Base-by-base conservation (phyloP, 2,797 vertebrate species). In the Dryobates pubescens region DNA sequence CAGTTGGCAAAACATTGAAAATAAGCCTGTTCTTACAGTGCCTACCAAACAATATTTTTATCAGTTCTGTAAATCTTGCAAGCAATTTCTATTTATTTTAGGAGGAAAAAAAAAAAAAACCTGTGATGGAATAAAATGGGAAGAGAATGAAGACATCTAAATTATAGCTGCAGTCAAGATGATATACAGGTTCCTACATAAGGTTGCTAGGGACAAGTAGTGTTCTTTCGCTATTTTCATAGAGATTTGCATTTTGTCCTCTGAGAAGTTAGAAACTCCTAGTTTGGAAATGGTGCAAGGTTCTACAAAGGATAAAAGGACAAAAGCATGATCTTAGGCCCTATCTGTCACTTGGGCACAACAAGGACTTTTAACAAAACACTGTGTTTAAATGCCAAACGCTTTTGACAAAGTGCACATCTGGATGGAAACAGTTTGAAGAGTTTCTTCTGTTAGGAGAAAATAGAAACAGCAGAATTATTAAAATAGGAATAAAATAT, bases 401-500 rank as follows among this genome's bases (percentile, higher is more conserved):
- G 32, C 16, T 65, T 74, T 32, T 59, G 53, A 49, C 38, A 36
- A 71, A 61, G 70, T 70, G 11, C 22, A 79, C 70, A 49, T 72
- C 43, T 61, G 57, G 30, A 54, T 29, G 34, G n/a, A 64, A 87
- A 65, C 24, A 36, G 4, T 61, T 71, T 80, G 57, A 71, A 77
- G 27, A 36, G 3, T 17, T 88, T 73, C 57, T 91, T 92, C 45
- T 68, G 19, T 62, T 86, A 13, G 49, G 24, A 64, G 49, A 49
- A 34, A 91, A 78, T 65, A 49, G 47, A 89, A 81, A 86, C 59
- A 92, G 12, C 16, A 85, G 34, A 41, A 54, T 89, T 91, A 88
- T 80, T 91, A 72, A 89, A 80, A 56, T 68, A 73, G 49, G 10
- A 85, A 87, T 90, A 62, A 93, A 92, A 84, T 90, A 80, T 80